phyloP scores from a whole-genome alignment of 2,797 vertebrate genomes.

The Nasua narica region DNA sequence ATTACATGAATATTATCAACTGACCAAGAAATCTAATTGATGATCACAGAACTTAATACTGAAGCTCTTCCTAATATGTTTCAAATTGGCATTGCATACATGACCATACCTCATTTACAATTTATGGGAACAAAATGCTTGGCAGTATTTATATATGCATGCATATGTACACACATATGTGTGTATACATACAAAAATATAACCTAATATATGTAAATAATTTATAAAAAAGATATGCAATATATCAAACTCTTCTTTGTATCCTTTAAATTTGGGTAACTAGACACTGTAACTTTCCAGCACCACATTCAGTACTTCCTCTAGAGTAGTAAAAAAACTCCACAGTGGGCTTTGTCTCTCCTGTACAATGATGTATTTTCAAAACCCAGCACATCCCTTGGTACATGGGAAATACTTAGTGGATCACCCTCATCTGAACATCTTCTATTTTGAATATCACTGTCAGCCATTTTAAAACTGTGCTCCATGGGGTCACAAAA shows the following conservation, averaged over 20 bases:
- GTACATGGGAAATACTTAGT: neutral
- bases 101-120: neutral
- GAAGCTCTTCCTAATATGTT: neutral
- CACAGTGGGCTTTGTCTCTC: neutral
- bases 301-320: neutral
- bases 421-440: neutral
- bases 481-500: neutral
- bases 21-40: conserved; percentile 25
- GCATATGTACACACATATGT: neutral
- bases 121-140: neutral
- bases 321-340: neutral
- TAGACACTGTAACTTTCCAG: neutral
- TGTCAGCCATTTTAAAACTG: neutral
- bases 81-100: neutral
- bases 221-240: neutral
- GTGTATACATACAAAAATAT: neutral
- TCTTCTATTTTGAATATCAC: neutral
- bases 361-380: neutral
- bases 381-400: neutral
- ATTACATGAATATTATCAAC: conserved; percentile 49
- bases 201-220: neutral
- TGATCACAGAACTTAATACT: conserved; percentile 15
- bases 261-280: neutral
- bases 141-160: neutral
- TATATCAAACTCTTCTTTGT: neutral